Conservation (phyloP, 2,113 vertebrate genomes). For the Talpa occidentalis region DNA sequence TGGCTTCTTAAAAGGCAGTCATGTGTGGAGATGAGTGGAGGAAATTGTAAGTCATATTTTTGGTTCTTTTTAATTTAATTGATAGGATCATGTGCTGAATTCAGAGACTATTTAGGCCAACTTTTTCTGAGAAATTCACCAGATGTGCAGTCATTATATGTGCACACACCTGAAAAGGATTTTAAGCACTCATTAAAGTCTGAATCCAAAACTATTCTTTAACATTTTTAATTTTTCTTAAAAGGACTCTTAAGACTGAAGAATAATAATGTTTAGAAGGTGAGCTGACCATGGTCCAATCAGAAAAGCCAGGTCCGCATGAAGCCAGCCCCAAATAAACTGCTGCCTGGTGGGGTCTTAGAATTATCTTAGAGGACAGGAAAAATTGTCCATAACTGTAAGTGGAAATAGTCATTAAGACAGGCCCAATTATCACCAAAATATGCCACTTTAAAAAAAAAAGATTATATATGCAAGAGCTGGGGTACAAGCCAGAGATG, state of each 20-base stretch:
- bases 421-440: slow-evolving; percentile 9
- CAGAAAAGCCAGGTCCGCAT: neutral
- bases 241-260: slow-evolving; percentile 42
- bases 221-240: slow-evolving; percentile 48
- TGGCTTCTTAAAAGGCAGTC: slow-evolving; percentile 49
- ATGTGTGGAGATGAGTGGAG: slow-evolving; percentile 49
- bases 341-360: neutral
- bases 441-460: slow-evolving; percentile 25
- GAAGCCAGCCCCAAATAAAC: neutral
- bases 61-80: slow-evolving; percentile 57
- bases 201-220: slow-evolving; percentile 36
- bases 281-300: neutral
- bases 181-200: slow-evolving; percentile 29
- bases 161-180: slow-evolving; percentile 47
- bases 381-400: neutral
- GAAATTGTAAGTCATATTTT: slow-evolving; percentile 64
- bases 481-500: too few relatives aligned
- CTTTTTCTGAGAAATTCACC: slow-evolving; percentile 58
- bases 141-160: slow-evolving; percentile 27
- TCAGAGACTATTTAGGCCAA: slow-evolving; percentile 34
- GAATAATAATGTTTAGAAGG: slow-evolving; percentile 17
- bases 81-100: slow-evolving; percentile 50
- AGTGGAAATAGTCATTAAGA: slow-evolving; percentile 8
- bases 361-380: slow-evolving; percentile 44
- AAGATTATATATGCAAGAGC: too few relatives aligned